Evolutionary conservation across 2,888 invertebrate genomes (phyloP).

Genomic region (Lissonota sp.): DNA sequence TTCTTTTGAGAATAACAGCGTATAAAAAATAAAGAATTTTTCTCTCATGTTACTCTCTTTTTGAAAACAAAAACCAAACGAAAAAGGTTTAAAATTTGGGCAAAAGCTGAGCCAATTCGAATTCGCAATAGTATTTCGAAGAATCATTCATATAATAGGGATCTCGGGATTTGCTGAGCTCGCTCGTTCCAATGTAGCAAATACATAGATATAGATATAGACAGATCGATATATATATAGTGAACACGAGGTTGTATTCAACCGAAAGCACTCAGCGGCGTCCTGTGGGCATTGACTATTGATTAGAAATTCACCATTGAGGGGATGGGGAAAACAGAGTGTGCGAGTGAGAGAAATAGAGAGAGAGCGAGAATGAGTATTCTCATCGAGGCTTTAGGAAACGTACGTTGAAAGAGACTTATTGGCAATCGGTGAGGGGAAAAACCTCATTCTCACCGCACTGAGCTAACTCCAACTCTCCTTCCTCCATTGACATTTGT

Average conservation of each 20-base stretch:
- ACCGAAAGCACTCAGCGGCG: slow-evolving; percentile 64
- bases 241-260: slow-evolving; percentile 56
- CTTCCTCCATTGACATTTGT: slow-evolving; percentile 40
- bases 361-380: slow-evolving; percentile 18
- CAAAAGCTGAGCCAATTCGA: too few relatives aligned
- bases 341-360: not conserved
- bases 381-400: slow-evolving; percentile 60
- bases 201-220: not conserved
- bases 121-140: too few relatives aligned
- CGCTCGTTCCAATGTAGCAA: slow-evolving; percentile 6
- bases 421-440: slow-evolving; percentile 67
- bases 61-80: too few relatives aligned
- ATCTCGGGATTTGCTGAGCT: slow-evolving; percentile 32
- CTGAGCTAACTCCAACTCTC: not conserved
- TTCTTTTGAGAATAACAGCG: too few relatives aligned
- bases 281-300: slow-evolving; percentile 72
- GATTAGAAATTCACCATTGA: slow-evolving; percentile 68
- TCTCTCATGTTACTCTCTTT: too few relatives aligned
- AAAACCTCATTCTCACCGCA: slow-evolving; percentile 63
- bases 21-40: too few relatives aligned
- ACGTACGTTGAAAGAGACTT: slow-evolving; percentile 64
- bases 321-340: not conserved
- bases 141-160: not conserved
- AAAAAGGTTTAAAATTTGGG: too few relatives aligned
- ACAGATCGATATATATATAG: slow-evolving; percentile 6